phyloP scores from a whole-genome alignment of 1,140 invertebrate species.

The Aphaenogaster ashmeadi region DNA sequence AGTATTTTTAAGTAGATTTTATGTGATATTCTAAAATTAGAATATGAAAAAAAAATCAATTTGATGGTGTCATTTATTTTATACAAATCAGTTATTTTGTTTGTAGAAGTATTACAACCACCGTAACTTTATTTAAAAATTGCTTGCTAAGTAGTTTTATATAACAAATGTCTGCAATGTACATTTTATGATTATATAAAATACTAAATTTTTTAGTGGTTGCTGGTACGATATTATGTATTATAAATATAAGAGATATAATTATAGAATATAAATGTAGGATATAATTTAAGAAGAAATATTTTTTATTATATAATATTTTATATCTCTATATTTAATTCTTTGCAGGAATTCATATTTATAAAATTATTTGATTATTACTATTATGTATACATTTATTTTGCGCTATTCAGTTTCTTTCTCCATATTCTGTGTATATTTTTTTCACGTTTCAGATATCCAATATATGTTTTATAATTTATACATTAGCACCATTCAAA shows the following conservation, averaged over 20 bases:
- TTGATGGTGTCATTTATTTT: conserved; percentile 16
- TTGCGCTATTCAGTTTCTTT: conserved; percentile 65
- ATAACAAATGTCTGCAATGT: conserved; percentile 16
- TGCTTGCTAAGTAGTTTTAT: conserved; percentile 31
- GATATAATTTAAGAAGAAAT: conserved; percentile 59
- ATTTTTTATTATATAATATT: conserved; percentile 36
- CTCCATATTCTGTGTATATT: conserved; percentile 75
- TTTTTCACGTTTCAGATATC: conserved; percentile 82
- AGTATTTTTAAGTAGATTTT: conserved; percentile 39
- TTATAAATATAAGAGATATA: conserved; percentile 54
- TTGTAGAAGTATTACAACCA: not conserved
- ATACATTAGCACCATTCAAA: conserved; percentile 78
- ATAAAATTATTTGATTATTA: conserved; percentile 25
- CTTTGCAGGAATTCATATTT: conserved; percentile 34
- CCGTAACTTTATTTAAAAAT: conserved; percentile 25
- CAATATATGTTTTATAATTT: conserved; percentile 81
- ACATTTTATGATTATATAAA: conserved; percentile 20
- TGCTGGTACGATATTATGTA: not conserved
- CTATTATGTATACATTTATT: conserved; percentile 59
- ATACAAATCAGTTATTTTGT: not conserved
- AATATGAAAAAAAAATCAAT: conserved; percentile 30
- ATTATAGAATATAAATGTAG: conserved; percentile 7
- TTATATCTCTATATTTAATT: conserved; percentile 36
- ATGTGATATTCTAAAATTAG: conserved; percentile 1
- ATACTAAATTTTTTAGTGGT: conserved; percentile 1